phyloP scores from a whole-genome alignment of 2,888 invertebrate genomes.

The Nematopogon swammerdamellus region DNA sequence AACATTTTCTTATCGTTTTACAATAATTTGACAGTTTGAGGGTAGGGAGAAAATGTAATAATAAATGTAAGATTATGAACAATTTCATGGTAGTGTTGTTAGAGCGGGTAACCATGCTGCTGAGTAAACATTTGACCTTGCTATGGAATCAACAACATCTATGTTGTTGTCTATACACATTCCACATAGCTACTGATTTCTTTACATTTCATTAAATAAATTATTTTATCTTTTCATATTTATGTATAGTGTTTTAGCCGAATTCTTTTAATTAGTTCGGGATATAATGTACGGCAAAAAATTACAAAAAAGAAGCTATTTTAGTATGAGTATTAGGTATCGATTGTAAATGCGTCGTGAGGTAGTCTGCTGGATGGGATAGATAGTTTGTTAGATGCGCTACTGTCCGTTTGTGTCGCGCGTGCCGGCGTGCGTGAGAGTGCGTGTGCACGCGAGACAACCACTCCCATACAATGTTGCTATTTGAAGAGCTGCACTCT shows the following conservation, averaged over 20 bases:
- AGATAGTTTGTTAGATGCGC: constrained; percentile 54
- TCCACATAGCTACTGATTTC: background rate
- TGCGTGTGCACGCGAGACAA: too few relatives aligned
- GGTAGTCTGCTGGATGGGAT: constrained; percentile 25
- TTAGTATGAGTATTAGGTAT: background rate
- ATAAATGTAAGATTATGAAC: too few relatives aligned
- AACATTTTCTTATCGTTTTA: too few relatives aligned
- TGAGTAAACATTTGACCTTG: too few relatives aligned
- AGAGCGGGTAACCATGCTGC: too few relatives aligned
- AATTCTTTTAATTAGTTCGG: background rate
- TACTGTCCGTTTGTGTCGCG: constrained; percentile 27
- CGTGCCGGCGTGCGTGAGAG: too few relatives aligned
- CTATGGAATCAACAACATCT: background rate
- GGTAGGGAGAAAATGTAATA: too few relatives aligned
- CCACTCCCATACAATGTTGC: constrained; percentile 28
- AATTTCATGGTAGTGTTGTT: too few relatives aligned
- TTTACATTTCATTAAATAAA: background rate
- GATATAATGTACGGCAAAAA: background rate
- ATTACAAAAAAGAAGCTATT: background rate
- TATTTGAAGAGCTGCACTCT: constrained; percentile 57
- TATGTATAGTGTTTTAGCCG: background rate
- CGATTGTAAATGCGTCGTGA: background rate
- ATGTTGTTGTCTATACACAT: too few relatives aligned
- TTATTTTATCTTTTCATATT: background rate
- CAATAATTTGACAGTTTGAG: too few relatives aligned